These are phyloP conservation scores for Netelia melanura DNA, from an alignment of 2,888 invertebrate species.

Conservation along the genomic window DNA sequence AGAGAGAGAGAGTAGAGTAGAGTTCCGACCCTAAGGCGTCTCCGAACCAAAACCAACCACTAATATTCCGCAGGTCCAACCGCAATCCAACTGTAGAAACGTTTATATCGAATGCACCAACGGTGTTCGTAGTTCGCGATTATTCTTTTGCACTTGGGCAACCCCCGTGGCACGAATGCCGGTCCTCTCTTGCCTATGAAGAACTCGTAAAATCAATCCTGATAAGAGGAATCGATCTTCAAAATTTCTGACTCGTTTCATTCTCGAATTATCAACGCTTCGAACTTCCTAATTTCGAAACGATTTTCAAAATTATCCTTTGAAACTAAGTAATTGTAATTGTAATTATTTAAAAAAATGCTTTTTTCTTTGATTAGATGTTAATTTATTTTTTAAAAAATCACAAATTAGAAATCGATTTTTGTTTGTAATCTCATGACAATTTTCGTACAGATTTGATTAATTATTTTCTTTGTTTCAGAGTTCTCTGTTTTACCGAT, in stretches of 20 bases:
- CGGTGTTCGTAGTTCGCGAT: constrained; percentile 53
- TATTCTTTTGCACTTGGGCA: constrained; percentile 66
- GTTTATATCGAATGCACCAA: constrained; percentile 73
- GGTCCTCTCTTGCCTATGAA: no score
- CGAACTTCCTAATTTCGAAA: no score
- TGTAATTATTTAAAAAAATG: no score
- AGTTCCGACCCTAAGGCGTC: constrained; percentile 64
- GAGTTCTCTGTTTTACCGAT: background rate
- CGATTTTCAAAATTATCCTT: no score
- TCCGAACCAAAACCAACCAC: constrained; percentile 57
- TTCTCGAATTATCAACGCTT: no score
- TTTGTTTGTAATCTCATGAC: background rate
- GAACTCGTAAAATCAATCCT: no score
- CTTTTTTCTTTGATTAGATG: no score
- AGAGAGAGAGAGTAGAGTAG: no score
- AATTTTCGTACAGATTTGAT: background rate
- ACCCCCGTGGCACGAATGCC: constrained; percentile 61
- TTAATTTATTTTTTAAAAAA: no score
- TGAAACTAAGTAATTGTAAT: no score
- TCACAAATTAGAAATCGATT: background rate
- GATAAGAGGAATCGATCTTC: no score
- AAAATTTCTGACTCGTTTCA: no score
- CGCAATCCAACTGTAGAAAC: constrained; percentile 69
- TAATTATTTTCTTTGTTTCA: background rate
- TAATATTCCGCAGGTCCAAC: constrained; percentile 56